Conservation (phyloP, 2,113 vertebrate genomes). For the Hyperopisus bebe region DNA sequence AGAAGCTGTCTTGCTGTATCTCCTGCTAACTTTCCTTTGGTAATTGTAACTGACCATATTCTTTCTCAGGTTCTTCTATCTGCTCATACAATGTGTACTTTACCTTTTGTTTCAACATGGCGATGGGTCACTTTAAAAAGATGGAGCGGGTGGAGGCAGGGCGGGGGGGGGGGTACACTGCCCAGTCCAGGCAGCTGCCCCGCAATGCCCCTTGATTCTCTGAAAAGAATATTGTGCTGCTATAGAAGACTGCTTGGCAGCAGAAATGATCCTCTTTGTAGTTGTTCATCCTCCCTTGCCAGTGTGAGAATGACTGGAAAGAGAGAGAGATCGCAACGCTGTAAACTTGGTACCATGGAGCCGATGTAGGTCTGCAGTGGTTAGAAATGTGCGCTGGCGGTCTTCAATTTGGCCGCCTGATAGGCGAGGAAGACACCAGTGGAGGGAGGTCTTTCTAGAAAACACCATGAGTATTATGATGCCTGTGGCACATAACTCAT, state of each 20-base stretch:
- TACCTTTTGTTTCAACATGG: background rate
- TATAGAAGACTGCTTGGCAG: background rate
- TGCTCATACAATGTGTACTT: background rate
- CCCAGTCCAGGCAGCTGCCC: background rate
- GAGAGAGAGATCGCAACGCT: background rate
- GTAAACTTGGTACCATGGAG: background rate
- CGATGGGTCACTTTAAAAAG: background rate
- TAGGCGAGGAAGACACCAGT: background rate
- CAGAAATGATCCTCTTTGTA: background rate
- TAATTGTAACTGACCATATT: background rate
- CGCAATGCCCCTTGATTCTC: background rate
- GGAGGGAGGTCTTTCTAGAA: background rate
- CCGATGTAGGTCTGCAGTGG: background rate
- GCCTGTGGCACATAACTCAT: background rate
- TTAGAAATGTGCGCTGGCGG: background rate
- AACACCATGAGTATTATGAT: background rate
- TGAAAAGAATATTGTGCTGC: constrained; percentile 16
- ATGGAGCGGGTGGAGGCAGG: background rate
- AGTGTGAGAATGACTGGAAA: background rate
- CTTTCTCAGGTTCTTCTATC: background rate
- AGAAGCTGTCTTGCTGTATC: background rate
- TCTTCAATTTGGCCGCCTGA: background rate
- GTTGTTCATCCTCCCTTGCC: background rate
- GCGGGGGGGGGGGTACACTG: background rate
- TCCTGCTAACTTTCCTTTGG: background rate